Base-by-base conservation (phyloP, 64 coral and sea anemone genomes). In the Actinia equina region DNA sequence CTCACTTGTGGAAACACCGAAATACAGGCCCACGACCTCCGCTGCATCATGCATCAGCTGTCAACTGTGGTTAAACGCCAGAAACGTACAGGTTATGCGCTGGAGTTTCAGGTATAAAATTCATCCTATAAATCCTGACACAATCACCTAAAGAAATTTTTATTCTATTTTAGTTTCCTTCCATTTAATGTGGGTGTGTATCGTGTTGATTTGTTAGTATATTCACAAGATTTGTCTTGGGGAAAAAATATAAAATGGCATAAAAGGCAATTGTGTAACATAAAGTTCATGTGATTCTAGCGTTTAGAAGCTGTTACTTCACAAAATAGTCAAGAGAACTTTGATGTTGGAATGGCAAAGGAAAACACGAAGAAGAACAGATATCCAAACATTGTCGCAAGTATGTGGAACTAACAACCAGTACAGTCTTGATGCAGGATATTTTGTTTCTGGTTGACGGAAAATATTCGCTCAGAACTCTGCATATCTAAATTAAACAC, bases 1-100 rank as follows among this genome's bases (percentile, higher is more conserved):
- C 86, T 96, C n/a, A 87, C 79, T 17, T 96, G 94, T 89, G 94
- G 94, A 22, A 93, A 90, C 82, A 96, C 94, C 54, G 94, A 96
- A 80, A 52, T 96, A 58, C 57, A 86, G 43, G 53, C 84, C 6
- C 85, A 96, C 12, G 79, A 93, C 58, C 55, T 96, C 6, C 11
- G 58, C 11, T 44, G 52, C 17, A 41, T 43, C 27, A 88, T 96
- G 71, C 87, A 82, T 1, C 87, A 90, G 10, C 56, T 96, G 12
- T 64, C 88, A 27, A 71, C 55, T 15, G 27, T 82, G 14, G 45
- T 46, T 17, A 83, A 63, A 44, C 8, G 78, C 17, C 59, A 89
- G 15, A 85, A 84, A 12, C 82, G 84, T 51, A 93, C 83, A 80
- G 91, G 91, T n/a, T 96, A 90, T 17, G 85, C 57, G 2, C 7